Evolutionary conservation across 2,797 vertebrate species (phyloP).

Genomic region (Xenentodon cancila): DNA sequence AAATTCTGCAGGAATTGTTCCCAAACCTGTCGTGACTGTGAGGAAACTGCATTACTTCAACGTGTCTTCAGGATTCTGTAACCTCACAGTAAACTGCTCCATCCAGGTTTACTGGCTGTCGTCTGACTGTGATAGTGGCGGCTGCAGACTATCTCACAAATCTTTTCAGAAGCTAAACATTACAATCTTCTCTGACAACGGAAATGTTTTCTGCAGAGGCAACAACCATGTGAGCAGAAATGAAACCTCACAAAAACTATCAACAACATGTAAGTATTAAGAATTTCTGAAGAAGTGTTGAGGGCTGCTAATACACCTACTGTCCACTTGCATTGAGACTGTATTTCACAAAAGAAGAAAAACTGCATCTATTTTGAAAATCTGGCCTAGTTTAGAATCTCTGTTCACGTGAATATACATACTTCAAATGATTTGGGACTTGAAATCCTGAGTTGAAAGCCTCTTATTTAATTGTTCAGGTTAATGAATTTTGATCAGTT

Average conservation of each 20-base stretch:
- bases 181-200: background rate
- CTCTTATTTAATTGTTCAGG: too few relatives aligned
- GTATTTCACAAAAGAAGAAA: too few relatives aligned
- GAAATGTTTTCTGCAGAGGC: slow-evolving; percentile 36
- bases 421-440: too few relatives aligned
- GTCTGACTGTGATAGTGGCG: background rate
- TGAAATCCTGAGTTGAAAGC: too few relatives aligned
- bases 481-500: too few relatives aligned
- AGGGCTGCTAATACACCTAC: too few relatives aligned
- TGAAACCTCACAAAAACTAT: background rate
- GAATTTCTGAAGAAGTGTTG: background rate
- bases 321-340: too few relatives aligned
- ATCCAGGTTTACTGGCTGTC: slow-evolving; percentile 14
- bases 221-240: slow-evolving; percentile 58
- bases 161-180: slow-evolving; percentile 30
- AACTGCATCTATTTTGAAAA: too few relatives aligned
- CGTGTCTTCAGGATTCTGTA: slow-evolving; percentile 33
- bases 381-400: too few relatives aligned
- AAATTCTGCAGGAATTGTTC: slow-evolving; percentile 32
- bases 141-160: background rate
- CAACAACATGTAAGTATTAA: slow-evolving; percentile 42
- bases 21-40: slow-evolving; percentile 24
- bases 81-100: slow-evolving; percentile 64
- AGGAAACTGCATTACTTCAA: slow-evolving; percentile 11
- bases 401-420: too few relatives aligned